A percentile compares a stretch with the other conserved stretches of the same genome.
phyloP scores from a whole-genome alignment of 2,888 invertebrate genomes.

The Myathropa florea region DNA sequence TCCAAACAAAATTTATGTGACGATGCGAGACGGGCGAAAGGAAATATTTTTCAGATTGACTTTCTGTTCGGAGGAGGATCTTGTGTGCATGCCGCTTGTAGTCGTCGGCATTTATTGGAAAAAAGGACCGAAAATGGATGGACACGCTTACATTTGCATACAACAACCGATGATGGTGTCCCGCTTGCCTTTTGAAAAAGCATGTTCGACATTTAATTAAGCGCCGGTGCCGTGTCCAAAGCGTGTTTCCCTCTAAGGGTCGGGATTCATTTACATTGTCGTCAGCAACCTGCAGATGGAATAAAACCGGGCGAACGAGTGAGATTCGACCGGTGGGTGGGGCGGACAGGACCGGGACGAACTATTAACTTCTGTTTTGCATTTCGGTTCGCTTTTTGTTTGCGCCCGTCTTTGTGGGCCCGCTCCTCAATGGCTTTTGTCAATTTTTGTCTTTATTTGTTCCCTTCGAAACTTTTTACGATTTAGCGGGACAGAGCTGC shows the following conservation, averaged over 20 bases:
- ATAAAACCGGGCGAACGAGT: conserved; percentile 11
- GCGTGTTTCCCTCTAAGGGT: conserved; percentile 23
- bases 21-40: conserved; percentile 23
- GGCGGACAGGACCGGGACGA: not conserved
- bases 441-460: not conserved
- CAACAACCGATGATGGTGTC: conserved; percentile 16
- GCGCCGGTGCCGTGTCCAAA: conserved; percentile 35
- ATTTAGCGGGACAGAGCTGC: conserved; percentile 10
- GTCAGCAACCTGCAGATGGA: conserved; percentile 15
- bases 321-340: conserved; percentile 5
- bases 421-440: not conserved
- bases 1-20: not conserved
- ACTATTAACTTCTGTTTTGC: conserved; percentile 37
- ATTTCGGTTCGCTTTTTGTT: conserved; percentile 5
- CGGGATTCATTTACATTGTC: conserved; percentile 46
- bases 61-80: conserved; percentile 52
- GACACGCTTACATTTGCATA: conserved; percentile 55
- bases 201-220: conserved; percentile 62
- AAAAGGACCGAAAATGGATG: conserved; percentile 41
- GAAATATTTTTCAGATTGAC: conserved; percentile 59
- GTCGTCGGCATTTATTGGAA: conserved; percentile 39
- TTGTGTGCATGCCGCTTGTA: conserved; percentile 36
- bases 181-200: conserved; percentile 9
- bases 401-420: not conserved
- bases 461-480: not conserved